Conservation (phyloP, 1,140 invertebrate species). For the Tenebrio molitor region DNA sequence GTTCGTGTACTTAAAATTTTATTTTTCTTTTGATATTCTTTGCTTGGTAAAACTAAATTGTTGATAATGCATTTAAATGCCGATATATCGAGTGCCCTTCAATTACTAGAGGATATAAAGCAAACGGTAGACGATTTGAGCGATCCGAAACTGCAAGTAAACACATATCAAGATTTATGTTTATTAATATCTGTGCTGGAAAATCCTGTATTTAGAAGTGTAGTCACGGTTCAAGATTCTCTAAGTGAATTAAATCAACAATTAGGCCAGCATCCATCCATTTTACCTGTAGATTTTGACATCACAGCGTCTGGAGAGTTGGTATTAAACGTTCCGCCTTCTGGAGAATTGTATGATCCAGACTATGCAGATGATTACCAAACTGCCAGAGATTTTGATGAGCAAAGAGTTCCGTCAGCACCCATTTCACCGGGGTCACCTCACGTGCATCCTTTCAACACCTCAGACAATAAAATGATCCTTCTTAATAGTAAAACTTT, state of each 20-base stretch:
- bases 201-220: constrained; percentile 92
- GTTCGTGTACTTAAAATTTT: constrained; percentile 34
- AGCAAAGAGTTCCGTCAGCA: constrained; percentile 72
- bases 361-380: constrained; percentile 63
- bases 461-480: constrained; percentile 85
- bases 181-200: constrained; percentile 89
- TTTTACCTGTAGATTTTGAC: constrained; percentile 92
- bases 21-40: constrained; percentile 9
- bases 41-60: background rate
- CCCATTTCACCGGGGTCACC: constrained; percentile 71
- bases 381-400: constrained; percentile 67
- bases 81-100: constrained; percentile 81
- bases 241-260: constrained; percentile 84
- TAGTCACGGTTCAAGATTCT: constrained; percentile 93
- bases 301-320: constrained; percentile 82
- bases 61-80: constrained; percentile 65
- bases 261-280: constrained; percentile 89
- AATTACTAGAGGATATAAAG: constrained; percentile 85
- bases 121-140: constrained; percentile 80
- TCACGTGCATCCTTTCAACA: constrained; percentile 74
- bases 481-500: constrained; percentile 90
- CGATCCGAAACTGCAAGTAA: constrained; percentile 78
- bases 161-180: constrained; percentile 88
- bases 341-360: constrained; percentile 68
- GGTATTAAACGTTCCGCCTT: constrained; percentile 72